Evolutionary conservation across 2,888 invertebrate species (phyloP).

Genomic region (Trichogramma dendrolimi): DNA sequence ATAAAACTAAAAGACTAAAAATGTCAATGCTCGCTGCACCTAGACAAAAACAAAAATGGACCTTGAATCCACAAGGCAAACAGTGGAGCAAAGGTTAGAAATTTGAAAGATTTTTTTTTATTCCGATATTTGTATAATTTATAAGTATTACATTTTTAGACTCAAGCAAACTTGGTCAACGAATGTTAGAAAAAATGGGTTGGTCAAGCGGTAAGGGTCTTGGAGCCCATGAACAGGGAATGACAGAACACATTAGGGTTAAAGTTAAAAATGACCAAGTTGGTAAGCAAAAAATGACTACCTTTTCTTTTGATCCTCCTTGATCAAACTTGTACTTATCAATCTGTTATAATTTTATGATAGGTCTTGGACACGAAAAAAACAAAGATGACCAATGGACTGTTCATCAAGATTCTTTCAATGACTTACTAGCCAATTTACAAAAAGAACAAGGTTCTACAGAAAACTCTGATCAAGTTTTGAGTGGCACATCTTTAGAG

Average conservation of each 20-base stretch:
- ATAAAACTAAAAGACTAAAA: slow-evolving; percentile 29
- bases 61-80: slow-evolving; percentile 60
- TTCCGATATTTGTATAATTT: too few species aligned
- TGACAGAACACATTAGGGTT: slow-evolving; percentile 75
- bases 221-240: slow-evolving; percentile 79
- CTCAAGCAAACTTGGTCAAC: slow-evolving; percentile 77
- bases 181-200: slow-evolving; percentile 93
- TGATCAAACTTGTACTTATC: too few species aligned
- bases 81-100: slow-evolving; percentile 59
- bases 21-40: slow-evolving; percentile 78
- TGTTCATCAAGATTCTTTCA: slow-evolving; percentile 78
- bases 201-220: slow-evolving; percentile 90
- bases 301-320: slow-evolving; percentile 4
- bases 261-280: slow-evolving; percentile 69
- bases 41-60: slow-evolving; percentile 63
- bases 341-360: background rate
- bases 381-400: slow-evolving; percentile 80
- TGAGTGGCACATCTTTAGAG: slow-evolving; percentile 67
- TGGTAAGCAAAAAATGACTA: slow-evolving; percentile 51
- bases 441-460: slow-evolving; percentile 44
- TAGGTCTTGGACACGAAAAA: slow-evolving; percentile 68
- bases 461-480: slow-evolving; percentile 33
- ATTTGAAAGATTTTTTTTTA: background rate
- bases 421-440: slow-evolving; percentile 62
- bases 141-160: slow-evolving; percentile 55